These are phyloP conservation scores for Cacatua alba DNA, from an alignment of 2,113 vertebrate genomes.

Conservation along the genomic window DNA sequence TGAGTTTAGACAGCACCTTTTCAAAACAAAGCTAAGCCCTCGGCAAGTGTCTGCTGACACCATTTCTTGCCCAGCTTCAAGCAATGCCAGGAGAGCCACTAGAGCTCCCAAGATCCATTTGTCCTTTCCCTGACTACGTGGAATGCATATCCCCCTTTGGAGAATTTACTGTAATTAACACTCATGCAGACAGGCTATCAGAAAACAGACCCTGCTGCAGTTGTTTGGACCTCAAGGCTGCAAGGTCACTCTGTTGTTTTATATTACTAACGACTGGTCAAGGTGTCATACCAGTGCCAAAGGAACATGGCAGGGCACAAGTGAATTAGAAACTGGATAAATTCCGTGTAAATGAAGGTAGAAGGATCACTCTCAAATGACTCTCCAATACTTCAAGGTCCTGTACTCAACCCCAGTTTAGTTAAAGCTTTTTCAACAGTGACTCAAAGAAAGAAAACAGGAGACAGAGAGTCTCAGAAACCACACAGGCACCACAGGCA, in stretches of 20 bases:
- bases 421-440: background rate
- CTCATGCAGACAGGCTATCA: background rate
- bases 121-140: background rate
- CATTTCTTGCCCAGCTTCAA: background rate
- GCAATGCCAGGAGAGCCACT: background rate
- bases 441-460: background rate
- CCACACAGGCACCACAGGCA: background rate
- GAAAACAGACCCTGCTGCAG: background rate
- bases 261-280: background rate
- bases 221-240: background rate
- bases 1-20: background rate
- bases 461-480: background rate
- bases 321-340: background rate
- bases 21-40: background rate
- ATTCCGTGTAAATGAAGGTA: background rate
- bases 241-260: background rate
- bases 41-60: background rate
- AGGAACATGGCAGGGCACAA: background rate
- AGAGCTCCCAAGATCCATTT: background rate
- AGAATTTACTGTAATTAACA: background rate
- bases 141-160: background rate
- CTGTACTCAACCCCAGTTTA: background rate
- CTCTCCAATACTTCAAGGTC: background rate
- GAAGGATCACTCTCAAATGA: background rate
- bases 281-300: background rate